Base-by-base conservation (phyloP, 2,113 vertebrate species). In the Okapia johnstoni region DNA sequence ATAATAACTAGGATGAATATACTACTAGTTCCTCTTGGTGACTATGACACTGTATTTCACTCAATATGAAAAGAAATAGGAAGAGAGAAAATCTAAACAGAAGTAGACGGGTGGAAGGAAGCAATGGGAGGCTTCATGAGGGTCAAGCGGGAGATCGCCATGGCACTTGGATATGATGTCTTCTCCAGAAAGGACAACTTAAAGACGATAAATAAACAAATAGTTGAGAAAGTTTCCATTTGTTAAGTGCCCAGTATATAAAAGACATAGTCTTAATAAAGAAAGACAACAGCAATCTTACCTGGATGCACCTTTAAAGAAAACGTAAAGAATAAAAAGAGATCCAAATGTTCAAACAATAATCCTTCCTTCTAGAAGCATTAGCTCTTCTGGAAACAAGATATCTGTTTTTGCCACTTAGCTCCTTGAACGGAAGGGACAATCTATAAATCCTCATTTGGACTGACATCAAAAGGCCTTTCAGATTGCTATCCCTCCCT, bases 391-490 rank as follows among this genome's bases (percentile, higher is more conserved):
- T 70, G 36, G 54, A 55, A 95, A 86, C 15, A 60, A 46, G 80
- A n/a, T 43, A 85, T 63, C 55, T 92, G 48, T 63, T 93, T 98
- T 92, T 95, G 66, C 87, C 63, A 80, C 79, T 90, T 36, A 94
- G 80, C 90, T 85, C 43, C 88, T 96, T 83, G 50, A 40, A 90
- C 57, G 83, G 52, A 90, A 95, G 33, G 77, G 76, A 90, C n/a
- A 92, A 91, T 58, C 86, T 77, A 93, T 90, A 97, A 93, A 97
- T 87, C 58, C 30, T 94, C 83, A 91, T 84, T 73, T 86, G 70
- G 13, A 81, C 6, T 79, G 85, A 79, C 25, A 95, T 58, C 76
- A 79, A 93, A 96, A 95, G 77, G 79, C 25, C 33, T 90, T 95
- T 70, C 76, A 88, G 88, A 96, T 73, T 86, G 57, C 84, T 95